Percentiles rank a stretch among this genome's conserved stretches.
These are phyloP conservation scores for Drosophila acutilabella DNA, from an alignment of 2,888 invertebrate genomes.

Conservation along the genomic window DNA sequence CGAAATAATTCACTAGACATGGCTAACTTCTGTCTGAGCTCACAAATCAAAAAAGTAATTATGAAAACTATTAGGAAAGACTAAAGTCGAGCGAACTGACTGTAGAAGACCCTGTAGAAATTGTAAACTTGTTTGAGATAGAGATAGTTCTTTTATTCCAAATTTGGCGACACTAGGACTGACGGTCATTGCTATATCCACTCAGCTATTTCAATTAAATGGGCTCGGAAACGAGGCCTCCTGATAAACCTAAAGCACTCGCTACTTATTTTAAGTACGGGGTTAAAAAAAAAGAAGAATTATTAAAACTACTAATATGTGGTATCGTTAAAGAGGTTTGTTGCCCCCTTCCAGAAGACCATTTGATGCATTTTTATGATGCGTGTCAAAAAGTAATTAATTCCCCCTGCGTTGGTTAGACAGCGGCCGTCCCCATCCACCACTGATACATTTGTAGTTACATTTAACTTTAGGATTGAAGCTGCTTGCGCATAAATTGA, in stretches of 20 bases:
- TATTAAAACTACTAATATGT: not conserved
- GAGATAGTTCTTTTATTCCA: too few species aligned
- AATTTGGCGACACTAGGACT: too few species aligned
- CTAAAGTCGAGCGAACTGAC: too few species aligned
- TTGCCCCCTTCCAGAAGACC: conserved; percentile 18
- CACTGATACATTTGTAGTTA: not conserved
- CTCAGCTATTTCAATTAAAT: too few species aligned
- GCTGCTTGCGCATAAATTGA: conserved; percentile 45
- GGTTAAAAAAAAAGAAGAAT: too few species aligned
- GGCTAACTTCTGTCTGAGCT: conserved; percentile 6
- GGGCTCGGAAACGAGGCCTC: too few species aligned
- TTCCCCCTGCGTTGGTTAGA: not conserved
- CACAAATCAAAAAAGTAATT: conserved; percentile 37
- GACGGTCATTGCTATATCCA: too few species aligned
- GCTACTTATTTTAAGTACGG: too few species aligned
- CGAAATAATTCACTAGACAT: conserved; percentile 17
- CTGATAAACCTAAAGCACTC: too few species aligned
- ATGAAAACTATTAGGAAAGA: not conserved
- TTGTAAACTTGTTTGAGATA: too few species aligned
- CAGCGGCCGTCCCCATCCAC: not conserved
- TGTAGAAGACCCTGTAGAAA: not conserved
- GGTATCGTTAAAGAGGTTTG: conserved; percentile 12
- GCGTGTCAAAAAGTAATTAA: conserved; percentile 79
- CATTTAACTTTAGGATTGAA: conserved; percentile 21
- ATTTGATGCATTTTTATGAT: conserved; percentile 63